Evolutionary conservation across 2,113 vertebrate genomes (phyloP).

Genomic region (Cynoglossus semilaevis): DNA sequence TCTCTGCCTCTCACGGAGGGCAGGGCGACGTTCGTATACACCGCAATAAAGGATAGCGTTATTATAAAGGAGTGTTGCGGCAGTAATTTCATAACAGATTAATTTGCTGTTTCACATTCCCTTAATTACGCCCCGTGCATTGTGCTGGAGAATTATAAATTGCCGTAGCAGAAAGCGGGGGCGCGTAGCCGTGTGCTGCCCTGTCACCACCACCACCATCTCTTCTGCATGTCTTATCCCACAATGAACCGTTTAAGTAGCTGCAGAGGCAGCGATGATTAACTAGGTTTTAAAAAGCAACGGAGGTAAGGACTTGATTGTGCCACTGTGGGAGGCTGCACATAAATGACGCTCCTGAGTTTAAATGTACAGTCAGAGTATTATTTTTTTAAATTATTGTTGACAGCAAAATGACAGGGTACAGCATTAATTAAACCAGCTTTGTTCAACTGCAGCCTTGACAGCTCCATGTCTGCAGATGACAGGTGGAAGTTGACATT

Average conservation of each 20-base stretch:
- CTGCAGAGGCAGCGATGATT: constrained; percentile 23
- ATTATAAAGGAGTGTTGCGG: constrained; percentile 43
- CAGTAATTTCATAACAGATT: constrained; percentile 59
- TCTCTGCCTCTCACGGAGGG: background rate
- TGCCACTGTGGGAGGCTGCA: constrained; percentile 1
- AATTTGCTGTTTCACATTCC: constrained; percentile 54
- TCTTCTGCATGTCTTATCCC: constrained; percentile 13
- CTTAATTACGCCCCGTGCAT: constrained; percentile 56
- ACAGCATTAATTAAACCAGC: background rate
- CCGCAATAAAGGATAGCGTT: constrained; percentile 53
- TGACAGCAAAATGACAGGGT: background rate
- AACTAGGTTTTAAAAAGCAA: constrained; percentile 26
- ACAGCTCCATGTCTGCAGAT: background rate
- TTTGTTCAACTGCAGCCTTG: background rate
- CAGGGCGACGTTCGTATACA: constrained; percentile 9
- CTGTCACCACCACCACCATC: constrained; percentile 16
- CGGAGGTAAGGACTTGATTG: constrained; percentile 14
- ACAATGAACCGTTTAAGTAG: constrained; percentile 11
- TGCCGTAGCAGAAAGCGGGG: constrained; percentile 32
- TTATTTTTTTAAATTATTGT: constrained; percentile 3
- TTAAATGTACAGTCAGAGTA: constrained; percentile 1
- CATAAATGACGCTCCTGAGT: constrained; percentile 15
- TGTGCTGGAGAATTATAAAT: constrained; percentile 56
- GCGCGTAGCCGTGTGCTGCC: constrained; percentile 32
- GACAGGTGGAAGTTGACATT: background rate